phyloP scores from a whole-genome alignment of 2,797 vertebrate genomes.

The Gallinago nigripennis region DNA sequence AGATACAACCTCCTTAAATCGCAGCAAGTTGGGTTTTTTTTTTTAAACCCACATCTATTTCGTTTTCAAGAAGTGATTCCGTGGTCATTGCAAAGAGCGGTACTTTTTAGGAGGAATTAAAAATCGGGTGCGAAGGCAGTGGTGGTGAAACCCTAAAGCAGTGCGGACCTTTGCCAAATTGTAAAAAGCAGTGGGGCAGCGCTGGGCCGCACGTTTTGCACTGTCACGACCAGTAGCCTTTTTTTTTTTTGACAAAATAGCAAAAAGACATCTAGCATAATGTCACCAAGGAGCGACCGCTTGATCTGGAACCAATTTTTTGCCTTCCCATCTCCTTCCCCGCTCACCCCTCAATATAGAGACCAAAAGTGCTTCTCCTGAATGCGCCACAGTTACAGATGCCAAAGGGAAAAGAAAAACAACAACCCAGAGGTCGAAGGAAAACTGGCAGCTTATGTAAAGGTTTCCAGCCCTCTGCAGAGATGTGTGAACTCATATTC shows the following conservation, averaged over 20 bases:
- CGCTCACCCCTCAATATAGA: not conserved
- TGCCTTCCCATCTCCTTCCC: not conserved
- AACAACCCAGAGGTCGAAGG: not conserved
- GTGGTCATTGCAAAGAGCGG: not conserved
- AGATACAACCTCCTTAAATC: not conserved
- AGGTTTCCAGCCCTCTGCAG: not conserved
- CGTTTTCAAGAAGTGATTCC: not conserved
- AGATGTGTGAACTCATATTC: not conserved
- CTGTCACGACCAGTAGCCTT: not conserved
- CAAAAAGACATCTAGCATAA: not conserved
- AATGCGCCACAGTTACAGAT: not conserved
- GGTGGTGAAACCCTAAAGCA: not conserved
- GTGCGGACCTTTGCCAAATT: not conserved
- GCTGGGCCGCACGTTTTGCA: not conserved
- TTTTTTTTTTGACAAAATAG: not conserved
- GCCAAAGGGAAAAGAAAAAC: not conserved
- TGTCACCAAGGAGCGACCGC: accelerated
- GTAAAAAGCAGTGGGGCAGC: not conserved
- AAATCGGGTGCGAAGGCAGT: not conserved
- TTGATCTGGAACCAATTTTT: not conserved
- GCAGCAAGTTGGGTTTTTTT: too few species aligned
- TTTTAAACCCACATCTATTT: not conserved
- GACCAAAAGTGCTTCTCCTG: not conserved
- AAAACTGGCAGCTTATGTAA: not conserved
- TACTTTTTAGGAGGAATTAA: not conserved